Base-by-base conservation (phyloP, 1,140 invertebrate genomes). In the Papilio glaucus region DNA sequence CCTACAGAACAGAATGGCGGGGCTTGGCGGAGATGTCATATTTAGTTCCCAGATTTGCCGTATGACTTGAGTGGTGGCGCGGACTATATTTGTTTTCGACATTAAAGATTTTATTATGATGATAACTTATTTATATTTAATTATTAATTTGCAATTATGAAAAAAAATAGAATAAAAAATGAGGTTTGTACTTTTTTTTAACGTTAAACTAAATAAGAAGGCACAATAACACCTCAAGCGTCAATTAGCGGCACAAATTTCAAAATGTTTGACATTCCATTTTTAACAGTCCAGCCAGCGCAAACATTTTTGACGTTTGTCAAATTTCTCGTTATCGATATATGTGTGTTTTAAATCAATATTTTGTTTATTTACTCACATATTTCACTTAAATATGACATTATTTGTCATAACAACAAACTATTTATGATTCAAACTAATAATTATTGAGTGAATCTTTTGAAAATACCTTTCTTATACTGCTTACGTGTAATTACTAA, bases 241-340 rank as follows among this genome's bases (percentile, higher is more conserved):
- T 49, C 24, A 24, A 26, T 7, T 15, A 41, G 15, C 26, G 45
- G 41, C 33, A 37, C 26, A 69, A 69, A 69, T 62, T 62, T 62
- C 29, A 49, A 69, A 69, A 69, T 37, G 10, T 68, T 69, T 69
- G 67, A 69, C 67, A 69, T 69, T 53, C 45, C 67, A 68, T 26
- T 45, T 7, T 15, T 10, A 26, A 57, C 49, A 12, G 9, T 6
- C 29, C 6, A 33, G 29, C 29, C 6, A 33, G 29, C 4, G 29
- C 61, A 37, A 53, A 33, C 67, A 37, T 69, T 68, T 68, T 53
- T 69, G 67, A 69, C 67, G 42, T 65, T 69, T 69, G 67, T 69
- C 67, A 69, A 69, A 53, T 33, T 9, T 26, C 45, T 69, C 45
- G 41, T 9, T 26, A 29, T 69, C 45, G 41, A 53, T 49, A 33